Base-by-base conservation (phyloP, 23 tunicate genomes). In the Oikopleura vanhoeffeni region DNA sequence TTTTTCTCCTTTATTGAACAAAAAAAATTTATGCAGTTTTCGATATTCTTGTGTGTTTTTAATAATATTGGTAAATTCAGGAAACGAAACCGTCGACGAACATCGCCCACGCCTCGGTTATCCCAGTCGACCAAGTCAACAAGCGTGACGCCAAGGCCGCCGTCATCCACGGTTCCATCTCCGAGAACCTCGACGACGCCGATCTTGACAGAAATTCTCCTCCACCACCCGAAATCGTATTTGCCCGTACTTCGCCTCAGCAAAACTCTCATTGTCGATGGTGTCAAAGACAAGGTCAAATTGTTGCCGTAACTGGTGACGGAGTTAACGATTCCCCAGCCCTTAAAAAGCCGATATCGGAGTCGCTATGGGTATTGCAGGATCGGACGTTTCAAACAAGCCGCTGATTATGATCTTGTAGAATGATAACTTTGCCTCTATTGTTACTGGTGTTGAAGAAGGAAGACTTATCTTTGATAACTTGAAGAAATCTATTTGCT, bases 391-490 rank as follows among this genome's bases (percentile, higher is more conserved):
- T 38, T 84, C 86, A 3, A 84, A 84, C 30, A 84, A 84, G 83
- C 89, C 91, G 35, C 89, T 89, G 27, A 89, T 86, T 85, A 88
- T 88, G 91, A 88, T 88, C 57, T 76, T 88, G 86, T 86, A 86
- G 39, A 88, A 88, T 76, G 91, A 88, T 60, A 88, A 88, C 87
- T 88, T 88, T 41, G 90, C 90, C 8, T 88, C 90, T n/a, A 88
- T 88, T 41, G 90, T 88, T 33, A 88, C 90, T 40, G 90, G 90
- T 39, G 90, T 88, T 39, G 90, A 88, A 40, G 90, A 88, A 85
- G 90, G 90, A 57, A 88, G 90, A 39, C 58, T 88, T 57, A 88
- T 88, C 41, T 88, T 88, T 41, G 90, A 88, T 88, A 88, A 88
- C 85, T 86, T 88, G 83, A 88, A 88, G 90, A 88, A 88, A 42